Base-by-base conservation (phyloP, 2,113 vertebrate genomes). In the Galbula dea region DNA sequence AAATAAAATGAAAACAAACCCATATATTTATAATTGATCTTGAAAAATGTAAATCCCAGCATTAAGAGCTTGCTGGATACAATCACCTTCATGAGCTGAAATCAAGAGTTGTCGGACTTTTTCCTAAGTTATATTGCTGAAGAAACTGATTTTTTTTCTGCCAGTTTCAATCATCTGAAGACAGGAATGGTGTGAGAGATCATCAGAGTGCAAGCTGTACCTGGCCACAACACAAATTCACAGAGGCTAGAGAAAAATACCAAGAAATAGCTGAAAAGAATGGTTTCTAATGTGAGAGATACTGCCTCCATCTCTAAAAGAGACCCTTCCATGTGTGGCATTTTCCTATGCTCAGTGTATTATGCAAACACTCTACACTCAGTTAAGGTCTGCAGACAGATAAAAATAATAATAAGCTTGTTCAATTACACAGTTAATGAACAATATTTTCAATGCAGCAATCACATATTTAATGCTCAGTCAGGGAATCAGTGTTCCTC, bases 11-110 rank as follows among this genome's bases (percentile, higher is more conserved):
- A 90, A 94, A 93, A 32, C 12, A 83, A 66, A 12, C 54, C 34
- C 20, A 63, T 37, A 15, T 63, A 93, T 68, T 93, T 93, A 41
- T 63, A 73, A 52, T 32, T 84, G 77, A 90, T 87, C 67, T 95
- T 94, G 81, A 63, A 96, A 96, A 96, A 96, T 46, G 16, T 43
- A 85, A 89, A 59, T 6, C 10, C 18, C 46, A 76, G 39, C 9
- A 58, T 54, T 36, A 84, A 68, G 21, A 84, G 57, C 22, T 74
- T 93, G 23, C 49, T 83, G 72, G 41, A 36, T 43, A n/a, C 54
- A 78, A 65, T 69, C 81, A 91, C 16, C 21, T 76, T 55, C 26
- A 23, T 24, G 39, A 39, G 22, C 23, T 57, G 32, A 84, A 89
- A 90, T 66, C 24, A 49, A n/a, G 24, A 72, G 6, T 1, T 48